Base-by-base conservation (phyloP, 1,140 invertebrate genomes). In the Leptoteleia sp. region DNA sequence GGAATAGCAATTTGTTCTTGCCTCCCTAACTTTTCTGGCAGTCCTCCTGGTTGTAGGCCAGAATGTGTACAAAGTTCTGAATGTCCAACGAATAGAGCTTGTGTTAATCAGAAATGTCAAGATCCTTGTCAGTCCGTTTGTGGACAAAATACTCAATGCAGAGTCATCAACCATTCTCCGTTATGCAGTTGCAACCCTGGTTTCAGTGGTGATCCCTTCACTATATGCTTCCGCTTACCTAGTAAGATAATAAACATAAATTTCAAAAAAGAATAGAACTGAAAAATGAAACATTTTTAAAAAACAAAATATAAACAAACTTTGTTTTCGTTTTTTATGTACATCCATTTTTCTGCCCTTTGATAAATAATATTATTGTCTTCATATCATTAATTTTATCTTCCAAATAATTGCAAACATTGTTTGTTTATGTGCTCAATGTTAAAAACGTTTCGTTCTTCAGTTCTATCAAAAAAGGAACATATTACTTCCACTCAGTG, bases 1-100 rank as follows among this genome's bases (percentile, higher is more conserved):
- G 90, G 91, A 33, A 88, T 89, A 29, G 91, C 93, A 1, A 92
- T 91, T 0, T 95, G 94, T 79, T 91, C 92, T 31, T 92, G 87
- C 73, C 45, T 87, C 35, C 81, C 86, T 9, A 85, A 86, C 50
- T 88, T 87, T 61, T 82, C 83, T n/a, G 90, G 90, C 40, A 77
- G 81, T 65, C 91, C 89, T 12, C 90, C 90, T 8, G 85, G 85
- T 22, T 91, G 90, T 72, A 85, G 83, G 80, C 90, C 90, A 0
- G 89, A 91, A 64, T 91, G 91, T 76, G 81, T 90, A n/a, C 87
- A 84, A n/a, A 91, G 91, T 68, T 84, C 85, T 9, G 92, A 93
- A 65, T 93, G 92, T 76, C 70, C 90, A 1, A 85, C 83, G 37
- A 85, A 89, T 19, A 76, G 89, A 25, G 91, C 91, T 43, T 93